Base-by-base conservation (phyloP, 2,113 vertebrate genomes). In the Elephantulus edwardii region DNA sequence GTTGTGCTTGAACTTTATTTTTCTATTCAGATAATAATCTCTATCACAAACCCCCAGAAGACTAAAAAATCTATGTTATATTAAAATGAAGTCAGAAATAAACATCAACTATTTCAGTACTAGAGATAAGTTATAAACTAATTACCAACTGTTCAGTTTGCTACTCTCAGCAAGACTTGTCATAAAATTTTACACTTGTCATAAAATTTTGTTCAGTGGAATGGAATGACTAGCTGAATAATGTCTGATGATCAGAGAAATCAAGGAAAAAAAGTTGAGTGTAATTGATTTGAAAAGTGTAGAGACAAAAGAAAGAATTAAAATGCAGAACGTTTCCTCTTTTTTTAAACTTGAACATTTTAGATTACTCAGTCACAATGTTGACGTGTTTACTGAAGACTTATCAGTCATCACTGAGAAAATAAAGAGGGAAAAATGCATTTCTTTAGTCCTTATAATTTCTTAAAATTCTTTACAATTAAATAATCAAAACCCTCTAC, bases 141-240 rank as follows among this genome's bases (percentile, higher is more conserved):
- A 20, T 74, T 83, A 80, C 30, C 44, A 80, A 76, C 26, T 40
- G 90, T n/a, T 90, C 74, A 42, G 2, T 92, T 75, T 85, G 60
- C 76, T 64, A 56, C 24, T 88, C 60, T 89, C 64, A 90, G 86
- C 30, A 68, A 71, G 14, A 28, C 71, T 24, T 74, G 30, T 30
- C 68, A 86, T 76, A 71, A 76, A 93, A 76, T 58, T 88, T 75
- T 87, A 92, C 22, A 82, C 33, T 22, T 86, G 50, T 83, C 44
- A 46, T 50, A 86, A 93, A 90, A 93, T 42, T n/a, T 66, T 72
- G 19, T 82, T 74, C 64, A 30, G n/a, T 35, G 2, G 28, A 40
- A n/a, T 74, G 8, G 64, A 86, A 85, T 46, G 52, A 33, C 28
- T 52, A 58, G 44, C 38, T 89, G 46, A 83, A 60, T 82, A 78